These are phyloP conservation scores for Strongylocentrotus purpuratus DNA, from an alignment of 35 echinoderm and acorn worm genomes.

Conservation along the genomic window DNA sequence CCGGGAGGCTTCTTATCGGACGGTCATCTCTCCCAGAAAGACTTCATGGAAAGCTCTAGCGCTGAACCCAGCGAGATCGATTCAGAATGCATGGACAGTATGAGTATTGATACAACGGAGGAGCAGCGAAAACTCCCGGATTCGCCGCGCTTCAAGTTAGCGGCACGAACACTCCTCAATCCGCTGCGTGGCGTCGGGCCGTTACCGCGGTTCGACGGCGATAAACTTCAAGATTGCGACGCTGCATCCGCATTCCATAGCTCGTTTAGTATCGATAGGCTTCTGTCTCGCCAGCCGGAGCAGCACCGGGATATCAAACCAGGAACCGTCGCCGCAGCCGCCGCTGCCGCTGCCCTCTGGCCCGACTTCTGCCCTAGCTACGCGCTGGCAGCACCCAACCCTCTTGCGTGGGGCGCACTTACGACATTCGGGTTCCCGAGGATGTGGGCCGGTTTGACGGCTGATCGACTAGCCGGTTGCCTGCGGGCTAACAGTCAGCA, in stretches of 20 bases:
- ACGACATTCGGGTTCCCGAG: conserved; percentile 41
- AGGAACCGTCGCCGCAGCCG: conserved; percentile 23
- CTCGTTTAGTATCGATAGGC: conserved; percentile 69
- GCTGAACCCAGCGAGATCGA: conserved; percentile 34
- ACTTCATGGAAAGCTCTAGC: conserved; percentile 32
- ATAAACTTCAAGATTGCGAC: conserved; percentile 50
- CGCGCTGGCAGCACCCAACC: conserved; percentile 47
- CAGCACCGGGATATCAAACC: conserved; percentile 40
- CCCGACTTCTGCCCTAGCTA: conserved; percentile 51
- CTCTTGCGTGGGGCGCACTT: conserved; percentile 52
- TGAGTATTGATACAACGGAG: neutral
- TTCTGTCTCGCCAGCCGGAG: conserved; percentile 60
- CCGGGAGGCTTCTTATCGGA: neutral
- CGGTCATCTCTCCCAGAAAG: neutral
- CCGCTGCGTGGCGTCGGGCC: neutral
- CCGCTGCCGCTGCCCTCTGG: conserved; percentile 50
- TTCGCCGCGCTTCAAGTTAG: conserved; percentile 34
- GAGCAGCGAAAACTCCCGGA: neutral
- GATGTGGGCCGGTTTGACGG: conserved; percentile 51
- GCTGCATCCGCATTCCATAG: conserved; percentile 70
- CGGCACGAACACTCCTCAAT: conserved; percentile 5
- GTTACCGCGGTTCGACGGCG: conserved; percentile 12
- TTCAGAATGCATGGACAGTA: conserved; percentile 39
- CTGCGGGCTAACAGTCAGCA: neutral
- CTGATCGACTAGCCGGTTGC: conserved; percentile 41